Evolutionary conservation across 2,797 vertebrate genomes (phyloP), one percentile per base, ranked within the genome.

Genomic region (Molossus molossus): DNA sequence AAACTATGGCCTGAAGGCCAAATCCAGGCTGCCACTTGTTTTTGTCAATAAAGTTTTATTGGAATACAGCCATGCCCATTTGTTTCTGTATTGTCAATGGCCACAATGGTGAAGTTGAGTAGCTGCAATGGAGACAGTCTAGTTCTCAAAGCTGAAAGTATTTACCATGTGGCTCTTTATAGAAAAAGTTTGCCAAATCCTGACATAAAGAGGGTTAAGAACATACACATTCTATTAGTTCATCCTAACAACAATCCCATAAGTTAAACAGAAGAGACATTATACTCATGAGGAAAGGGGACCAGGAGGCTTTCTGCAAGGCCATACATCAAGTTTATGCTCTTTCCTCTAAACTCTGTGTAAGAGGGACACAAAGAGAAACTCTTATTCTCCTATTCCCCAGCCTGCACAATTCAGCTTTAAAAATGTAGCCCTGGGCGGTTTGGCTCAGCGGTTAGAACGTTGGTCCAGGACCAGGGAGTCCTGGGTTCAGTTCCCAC

Each of bases 261-360:
- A 72, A 89, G 10, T 37, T 80, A 73, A 93, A 90, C 12, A 88
- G 53, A 86, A 73, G 87, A 94, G 50, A 33, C 20, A 87, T 14
- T 14, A 65, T 60, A 69, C 37, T 57, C 45, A 87, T 9, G 27
- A 70, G 48, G 70, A 87, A 92, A 48, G 12, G 1, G 12, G 40
- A 60, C 21, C 27, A 77, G 62, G 55, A 92, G 25, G 86, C 33
- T 85, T 90, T 95, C 23, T 40, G 50, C 76, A 94, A 95, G 23
- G n/a, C 57, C 10, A 89, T 18, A 79, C 25, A 88, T 64, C 23
- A 85, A 82, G 70, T 75, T 90, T 9, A 55, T 27, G 84, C 15
- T 84, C 60, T 67, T 92, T 89, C 80, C 83, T 92, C 64, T 90
- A 72, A 87, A 86, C 77, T 69, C 20, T 91, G 77, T 91, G 79